Evolutionary conservation across 37 sponge, comb jelly and placozoan genomes (phyloP), one percentile per base, ranked within the genome.

Genomic region (Cladorhizidae sp.): DNA sequence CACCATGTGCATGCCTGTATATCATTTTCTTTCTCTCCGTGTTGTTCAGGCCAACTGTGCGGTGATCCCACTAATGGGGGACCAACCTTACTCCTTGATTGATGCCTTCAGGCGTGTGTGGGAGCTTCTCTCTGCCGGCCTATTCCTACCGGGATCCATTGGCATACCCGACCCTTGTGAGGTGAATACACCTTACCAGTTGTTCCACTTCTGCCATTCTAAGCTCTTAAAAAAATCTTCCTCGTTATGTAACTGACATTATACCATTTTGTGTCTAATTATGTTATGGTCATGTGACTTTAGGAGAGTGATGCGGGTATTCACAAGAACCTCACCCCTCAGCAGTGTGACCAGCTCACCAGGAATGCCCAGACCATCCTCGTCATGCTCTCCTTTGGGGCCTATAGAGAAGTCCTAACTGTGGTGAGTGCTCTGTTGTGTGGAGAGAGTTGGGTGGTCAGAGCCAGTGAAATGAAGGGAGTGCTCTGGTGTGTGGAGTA

Each of bases 101-200:
- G 84, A 80, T 25, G 75, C 72, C 29, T 91, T 86, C 74, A 86
- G 85, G 78, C 74, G 95, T 12, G 74, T 92, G 25, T 85, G 94
- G 52, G 85, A 90, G 73, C 78, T 97, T 26, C 62, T 97, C 21
- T 84, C 95, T 0, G 93, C 93, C 52, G 98, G 98, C 0, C 76
- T 94, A 36, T 92, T 97, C 58, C 85, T 97, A 23, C 95, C 94
- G 62, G 95, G 95, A 8, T 92, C 88, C 56, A 85, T 92, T 41
- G 90, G 95, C 17, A 84, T 97, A 43, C 88, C 87, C 17, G 98
- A 97, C 70, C 98, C 95, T 33, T 94, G 95, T 80, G 95, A 97
- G 90, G 95, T 93, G 52, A 62, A 75, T n/a, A 1, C 28, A 11
- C 39, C 20, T 32, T 67, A 37, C 39, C 26, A 67, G 21, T 67